Percentiles rank a stretch among this genome's conserved stretches.
These are phyloP conservation scores for Cheilosia grossa DNA, from an alignment of 2,888 invertebrate species.

Conservation along the genomic window DNA sequence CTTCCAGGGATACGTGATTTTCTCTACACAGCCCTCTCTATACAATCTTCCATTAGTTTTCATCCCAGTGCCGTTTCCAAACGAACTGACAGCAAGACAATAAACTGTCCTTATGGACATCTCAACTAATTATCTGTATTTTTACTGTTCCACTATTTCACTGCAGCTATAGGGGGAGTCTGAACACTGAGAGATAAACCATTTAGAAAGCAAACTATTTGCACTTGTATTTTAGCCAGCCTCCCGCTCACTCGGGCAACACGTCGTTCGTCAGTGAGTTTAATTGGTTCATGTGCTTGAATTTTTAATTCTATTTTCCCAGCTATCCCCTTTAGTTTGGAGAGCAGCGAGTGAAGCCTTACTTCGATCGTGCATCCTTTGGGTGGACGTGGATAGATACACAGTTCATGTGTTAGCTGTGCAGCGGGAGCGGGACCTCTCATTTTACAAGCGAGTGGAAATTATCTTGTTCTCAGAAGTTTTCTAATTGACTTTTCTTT, in stretches of 20 bases:
- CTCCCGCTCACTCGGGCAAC: conserved; percentile 16
- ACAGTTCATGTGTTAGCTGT: conserved; percentile 39
- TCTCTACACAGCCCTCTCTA: conserved; percentile 41
- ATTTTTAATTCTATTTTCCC: conserved; percentile 72
- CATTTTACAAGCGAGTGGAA: conserved; percentile 40
- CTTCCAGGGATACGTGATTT: conserved; percentile 60
- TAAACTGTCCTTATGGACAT: conserved; percentile 70
- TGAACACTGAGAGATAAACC: conserved; percentile 7
- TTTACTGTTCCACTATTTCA: conserved; percentile 25
- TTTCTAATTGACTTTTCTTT: conserved; percentile 61
- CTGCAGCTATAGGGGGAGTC: too few relatives aligned
- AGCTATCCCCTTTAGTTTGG: conserved; percentile 35
- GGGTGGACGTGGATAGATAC: conserved; percentile 14
- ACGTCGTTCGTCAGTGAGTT: conserved; percentile 60
- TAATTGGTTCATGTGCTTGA: conserved; percentile 73
- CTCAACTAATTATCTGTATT: conserved; percentile 72
- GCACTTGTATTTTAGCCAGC: conserved; percentile 33
- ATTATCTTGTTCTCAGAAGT: conserved; percentile 64
- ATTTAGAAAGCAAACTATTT: conserved; percentile 44
- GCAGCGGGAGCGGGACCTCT: conserved; percentile 13
- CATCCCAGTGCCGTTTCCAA: conserved; percentile 19
- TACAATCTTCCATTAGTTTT: conserved; percentile 48
- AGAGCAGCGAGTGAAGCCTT: conserved; percentile 4
- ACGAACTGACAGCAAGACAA: conserved; percentile 63
- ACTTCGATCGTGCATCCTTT: conserved; percentile 16